These are phyloP conservation scores for Tenthredo scrophulariae DNA, from an alignment of 2,888 invertebrate species.

Conservation along the genomic window DNA sequence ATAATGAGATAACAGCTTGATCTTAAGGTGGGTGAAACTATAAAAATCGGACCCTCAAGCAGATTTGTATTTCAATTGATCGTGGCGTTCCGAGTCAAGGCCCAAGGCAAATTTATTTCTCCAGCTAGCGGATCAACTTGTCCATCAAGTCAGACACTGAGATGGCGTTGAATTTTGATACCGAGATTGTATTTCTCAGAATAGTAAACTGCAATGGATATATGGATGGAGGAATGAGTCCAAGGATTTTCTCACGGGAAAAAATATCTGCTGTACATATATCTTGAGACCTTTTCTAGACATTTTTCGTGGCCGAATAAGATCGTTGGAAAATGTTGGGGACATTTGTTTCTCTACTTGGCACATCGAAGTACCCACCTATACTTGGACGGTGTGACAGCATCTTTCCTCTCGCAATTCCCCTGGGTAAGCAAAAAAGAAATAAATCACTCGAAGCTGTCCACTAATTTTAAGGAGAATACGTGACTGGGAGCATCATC, in stretches of 20 bases:
- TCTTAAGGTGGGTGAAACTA: not conserved
- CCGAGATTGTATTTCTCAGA: not conserved
- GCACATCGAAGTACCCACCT: not conserved
- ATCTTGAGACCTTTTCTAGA: not conserved
- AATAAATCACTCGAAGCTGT: constrained; percentile 29
- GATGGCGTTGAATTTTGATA: not conserved
- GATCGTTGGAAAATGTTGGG: constrained; percentile 3
- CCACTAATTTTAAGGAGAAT: constrained; percentile 34
- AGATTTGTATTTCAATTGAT: not conserved
- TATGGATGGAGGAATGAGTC: not conserved
- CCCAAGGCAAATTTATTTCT: not conserved
- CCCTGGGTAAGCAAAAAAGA: constrained; percentile 5
- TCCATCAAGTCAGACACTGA: not conserved
- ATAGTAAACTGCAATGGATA: not conserved
- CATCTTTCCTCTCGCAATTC: not conserved
- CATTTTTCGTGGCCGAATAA: not conserved
- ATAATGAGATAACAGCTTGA: not conserved
- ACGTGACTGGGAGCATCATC: constrained; percentile 14
- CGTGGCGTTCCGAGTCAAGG: not conserved
- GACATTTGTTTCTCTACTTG: constrained; percentile 31
- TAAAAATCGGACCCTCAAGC: not conserved
- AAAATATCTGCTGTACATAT: not conserved
- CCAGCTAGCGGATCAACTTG: not conserved
- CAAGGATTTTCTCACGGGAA: not conserved
- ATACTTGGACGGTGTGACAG: not conserved